Evolutionary conservation across 2,888 invertebrate species (phyloP), one percentile per base, ranked within the genome.

Genomic region (Drosophila kanekoi): DNA sequence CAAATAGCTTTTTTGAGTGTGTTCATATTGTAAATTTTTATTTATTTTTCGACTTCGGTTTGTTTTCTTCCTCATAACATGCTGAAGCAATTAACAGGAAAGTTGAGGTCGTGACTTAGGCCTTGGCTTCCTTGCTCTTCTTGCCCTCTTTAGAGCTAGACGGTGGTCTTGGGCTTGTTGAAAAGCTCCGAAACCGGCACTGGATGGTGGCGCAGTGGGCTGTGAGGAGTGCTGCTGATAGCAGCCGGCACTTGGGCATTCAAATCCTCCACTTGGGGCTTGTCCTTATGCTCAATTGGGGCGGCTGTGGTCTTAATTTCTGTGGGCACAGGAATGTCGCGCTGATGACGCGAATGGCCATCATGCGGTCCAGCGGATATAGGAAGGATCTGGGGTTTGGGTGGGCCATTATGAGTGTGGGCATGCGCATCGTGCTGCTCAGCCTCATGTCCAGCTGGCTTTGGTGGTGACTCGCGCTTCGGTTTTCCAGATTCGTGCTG

Each of bases 311-410:
- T 58, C 51, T 79, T 79, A 0, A 88, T 70, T 41, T 87, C 79
- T 14, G 90, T 89, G 41, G 91, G 91, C 28, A 91, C 91, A n/a
- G 91, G 90, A 69, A 91, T 90, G 41, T 91, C 91, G n/a, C 91
- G 90, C 57, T 86, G 77, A 52, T 45, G 60, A 5, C 61, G 57
- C 33, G 28, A 28, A 28, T 28, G 28, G 28, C 28, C 28, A 28
- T 28, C 28, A 28, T 28, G 28, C 8, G 28, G 28, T 28, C 28
- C 28, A 28, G 2, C 28, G 28, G 28, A 28, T 28, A 28, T 28
- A 8, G 28, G 28, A 10, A 49, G n/a, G 3, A 20, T 4, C 8
- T 13, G 33, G 33, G 47, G 47, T 16, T 5, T 18, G 5, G 2
- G 20, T 6, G 13, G 13, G 13, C 13, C 13, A 20, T 1, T 6